Evolutionary conservation across 2,797 vertebrate genomes (phyloP).

Genomic region (Sphenodon punctatus): DNA sequence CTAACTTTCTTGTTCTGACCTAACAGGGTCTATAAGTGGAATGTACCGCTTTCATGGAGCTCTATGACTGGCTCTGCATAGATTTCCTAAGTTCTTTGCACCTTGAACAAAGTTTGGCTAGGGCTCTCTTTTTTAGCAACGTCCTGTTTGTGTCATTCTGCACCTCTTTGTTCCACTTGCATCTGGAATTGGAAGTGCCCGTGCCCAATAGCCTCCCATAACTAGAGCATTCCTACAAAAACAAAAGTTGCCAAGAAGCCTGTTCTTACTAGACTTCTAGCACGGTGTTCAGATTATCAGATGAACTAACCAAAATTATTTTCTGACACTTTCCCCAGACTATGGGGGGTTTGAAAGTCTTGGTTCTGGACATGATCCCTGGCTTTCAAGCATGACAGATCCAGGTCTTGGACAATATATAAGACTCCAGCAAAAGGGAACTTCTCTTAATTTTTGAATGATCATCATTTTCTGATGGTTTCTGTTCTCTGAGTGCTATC

Average conservation of each 20-base stretch:
- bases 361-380: too few species aligned
- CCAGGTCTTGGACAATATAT: too few species aligned
- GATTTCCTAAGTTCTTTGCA: background rate
- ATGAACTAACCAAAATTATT: too few species aligned
- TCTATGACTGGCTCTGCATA: background rate
- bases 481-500: background rate
- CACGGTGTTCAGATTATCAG: too few species aligned
- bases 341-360: too few species aligned
- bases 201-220: too few species aligned
- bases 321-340: too few species aligned
- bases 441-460: accelerated
- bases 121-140: background rate
- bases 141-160: background rate
- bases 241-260: background rate
- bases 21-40: too few species aligned
- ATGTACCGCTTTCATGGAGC: too few species aligned
- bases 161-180: background rate
- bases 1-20: background rate
- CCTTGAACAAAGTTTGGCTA: background rate
- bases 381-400: too few species aligned
- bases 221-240: too few species aligned
- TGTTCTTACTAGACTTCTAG: background rate
- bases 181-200: background rate
- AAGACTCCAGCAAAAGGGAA: too few species aligned
- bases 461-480: background rate